Evolutionary conservation across 2,888 invertebrate genomes (phyloP), one percentile per base, ranked within the genome.

Genomic region (Prosopocoilus inquinatus): DNA sequence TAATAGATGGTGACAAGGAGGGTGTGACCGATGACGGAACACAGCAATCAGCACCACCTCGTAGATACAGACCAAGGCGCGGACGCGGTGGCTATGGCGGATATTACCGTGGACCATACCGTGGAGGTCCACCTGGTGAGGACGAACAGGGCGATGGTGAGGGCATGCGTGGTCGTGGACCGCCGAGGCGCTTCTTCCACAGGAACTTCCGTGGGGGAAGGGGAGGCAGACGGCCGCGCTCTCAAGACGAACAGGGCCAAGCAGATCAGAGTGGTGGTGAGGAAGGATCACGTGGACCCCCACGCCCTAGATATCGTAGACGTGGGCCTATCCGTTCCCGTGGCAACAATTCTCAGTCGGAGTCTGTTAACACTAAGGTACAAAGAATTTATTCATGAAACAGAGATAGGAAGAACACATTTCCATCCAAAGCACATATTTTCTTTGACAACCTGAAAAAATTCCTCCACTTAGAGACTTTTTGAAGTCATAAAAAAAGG

Each of bases 191-290:
- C 69, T 89, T 85, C 78, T 89, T 85, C 85, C 88, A 87, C 69
- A 70, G 75, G 60, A 89, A 89, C 75, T 87, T 85, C 81, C 85
- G 87, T 63, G 86, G 87, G 46, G 86, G 86, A 64, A 81, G 85
- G 63, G 84, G 81, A 50, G 76, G 76, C 55, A 73, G 81, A 60
- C 78, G 81, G 63, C 81, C 81, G 55, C 80, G 80, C 62, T 82
- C 81, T 64, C 80, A 82, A 70, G 82, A 82, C 66, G 75, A 74
- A 63, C 75, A 77, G 66, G 77, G 72, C 39, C 72, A 72, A 47
- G 69, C 74, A 66, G 77, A 75, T 62, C 76, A 78, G 63, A 78
- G 76, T 62, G 72, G 71, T 55, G 74, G 75, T 64, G 74, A 72
- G 60, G 76, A 76, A 58, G 76, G 75, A 59, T 70, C 71, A 55